Evolutionary conservation across 2,888 invertebrate species (phyloP).

Genomic region (Sinopyrophorus schimmeli): DNA sequence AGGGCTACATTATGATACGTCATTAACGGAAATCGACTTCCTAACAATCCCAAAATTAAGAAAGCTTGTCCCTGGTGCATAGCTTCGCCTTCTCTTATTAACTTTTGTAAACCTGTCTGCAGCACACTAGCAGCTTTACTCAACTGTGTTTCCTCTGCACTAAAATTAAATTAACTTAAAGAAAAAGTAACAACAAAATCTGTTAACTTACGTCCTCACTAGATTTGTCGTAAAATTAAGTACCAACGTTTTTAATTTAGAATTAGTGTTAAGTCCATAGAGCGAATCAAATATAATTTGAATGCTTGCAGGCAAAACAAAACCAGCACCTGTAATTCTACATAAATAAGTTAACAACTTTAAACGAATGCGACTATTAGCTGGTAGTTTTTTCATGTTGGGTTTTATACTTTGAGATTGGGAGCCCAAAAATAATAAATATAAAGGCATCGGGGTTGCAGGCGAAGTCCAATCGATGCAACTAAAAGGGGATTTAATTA

Average conservation of each 20-base stretch:
- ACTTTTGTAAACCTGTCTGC: constrained; percentile 71
- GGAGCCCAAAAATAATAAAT: constrained; percentile 76
- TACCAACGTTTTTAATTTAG: constrained; percentile 78
- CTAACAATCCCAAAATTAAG: constrained; percentile 71
- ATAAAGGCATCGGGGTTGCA: constrained; percentile 73
- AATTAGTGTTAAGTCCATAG: constrained; percentile 81
- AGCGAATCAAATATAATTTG: constrained; percentile 88
- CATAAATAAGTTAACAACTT: constrained; percentile 84
- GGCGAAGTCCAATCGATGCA: constrained; percentile 77
- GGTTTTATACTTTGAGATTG: constrained; percentile 60
- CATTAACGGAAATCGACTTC: constrained; percentile 63
- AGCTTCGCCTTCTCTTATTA: constrained; percentile 67
- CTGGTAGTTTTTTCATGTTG: constrained; percentile 76
- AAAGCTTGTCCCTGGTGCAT: constrained; percentile 72
- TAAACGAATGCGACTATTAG: constrained; percentile 80
- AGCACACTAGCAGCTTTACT: constrained; percentile 72
- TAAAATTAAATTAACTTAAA: constrained; percentile 47
- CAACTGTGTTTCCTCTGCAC: constrained; percentile 65
- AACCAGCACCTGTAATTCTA: constrained; percentile 69
- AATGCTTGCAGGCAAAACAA: constrained; percentile 78
- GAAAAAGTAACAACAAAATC: neutral
- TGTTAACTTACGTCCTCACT: constrained; percentile 71
- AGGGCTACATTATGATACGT: constrained; percentile 69
- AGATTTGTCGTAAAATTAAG: constrained; percentile 81
- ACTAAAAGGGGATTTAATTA: constrained; percentile 54